Percentiles rank a stretch among this genome's conserved stretches.
Conservation (phyloP, 2,888 invertebrate genomes). For the Isoperla grammatica region DNA sequence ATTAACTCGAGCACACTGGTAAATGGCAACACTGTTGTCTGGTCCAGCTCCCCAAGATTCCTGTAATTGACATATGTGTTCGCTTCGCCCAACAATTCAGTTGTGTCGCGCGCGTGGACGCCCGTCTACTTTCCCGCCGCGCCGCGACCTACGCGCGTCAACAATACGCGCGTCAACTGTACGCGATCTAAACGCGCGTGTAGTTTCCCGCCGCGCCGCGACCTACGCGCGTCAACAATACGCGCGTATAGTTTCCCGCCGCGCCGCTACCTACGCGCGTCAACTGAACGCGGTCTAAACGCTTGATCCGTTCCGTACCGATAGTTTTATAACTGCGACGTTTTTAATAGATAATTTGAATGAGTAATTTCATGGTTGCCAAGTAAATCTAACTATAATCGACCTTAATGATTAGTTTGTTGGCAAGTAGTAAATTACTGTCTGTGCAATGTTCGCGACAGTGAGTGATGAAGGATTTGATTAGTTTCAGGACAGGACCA, state of each 20-base stretch:
- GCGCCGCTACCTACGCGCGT: not conserved
- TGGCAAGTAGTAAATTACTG: too few species aligned
- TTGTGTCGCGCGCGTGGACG: not conserved
- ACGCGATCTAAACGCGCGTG: not conserved
- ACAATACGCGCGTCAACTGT: not conserved
- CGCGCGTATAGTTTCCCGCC: not conserved
- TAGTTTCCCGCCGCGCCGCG: not conserved
- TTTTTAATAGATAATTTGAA: too few species aligned
- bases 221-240: not conserved
- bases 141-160: not conserved
- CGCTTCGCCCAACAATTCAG: not conserved
- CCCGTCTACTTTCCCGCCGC: too few species aligned
- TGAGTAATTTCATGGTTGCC: too few species aligned
- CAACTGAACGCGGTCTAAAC: not conserved
- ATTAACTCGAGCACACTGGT: constrained; percentile 2
- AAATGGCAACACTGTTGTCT: constrained; percentile 6
- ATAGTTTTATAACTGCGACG: too few species aligned
- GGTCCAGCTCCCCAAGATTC: not conserved
- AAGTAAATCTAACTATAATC: too few species aligned
- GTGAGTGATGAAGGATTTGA: too few species aligned
- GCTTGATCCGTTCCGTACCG: too few species aligned
- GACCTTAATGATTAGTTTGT: too few species aligned
- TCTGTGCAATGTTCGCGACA: too few species aligned
- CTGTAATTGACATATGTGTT: not conserved
- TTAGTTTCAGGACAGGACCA: too few species aligned